Evolutionary conservation across 1,140 invertebrate genomes (phyloP).

Genomic region (Drosophila elegans): DNA sequence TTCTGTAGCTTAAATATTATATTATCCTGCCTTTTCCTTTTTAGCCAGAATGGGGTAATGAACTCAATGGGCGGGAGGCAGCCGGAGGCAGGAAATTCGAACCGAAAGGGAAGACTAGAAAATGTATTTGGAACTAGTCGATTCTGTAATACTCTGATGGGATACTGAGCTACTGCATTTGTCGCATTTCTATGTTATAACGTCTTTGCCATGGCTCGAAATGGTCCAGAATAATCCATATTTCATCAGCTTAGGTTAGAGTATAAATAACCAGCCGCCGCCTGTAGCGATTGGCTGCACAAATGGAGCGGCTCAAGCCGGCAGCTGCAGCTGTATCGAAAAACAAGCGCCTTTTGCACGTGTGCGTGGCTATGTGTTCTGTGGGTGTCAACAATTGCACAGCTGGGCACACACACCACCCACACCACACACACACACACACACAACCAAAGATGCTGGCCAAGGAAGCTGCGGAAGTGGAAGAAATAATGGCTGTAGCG

Average conservation of each 20-base stretch:
- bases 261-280: constrained; percentile 28
- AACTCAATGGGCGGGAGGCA: constrained; percentile 52
- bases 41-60: constrained; percentile 66
- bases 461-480: constrained; percentile 37
- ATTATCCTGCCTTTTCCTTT: background rate
- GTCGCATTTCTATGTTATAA: background rate
- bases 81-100: constrained; percentile 25
- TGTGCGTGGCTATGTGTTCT: constrained; percentile 33
- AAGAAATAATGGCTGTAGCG: constrained; percentile 63
- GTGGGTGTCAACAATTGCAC: constrained; percentile 79
- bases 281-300: constrained; percentile 56
- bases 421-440: background rate
- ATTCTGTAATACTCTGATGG: background rate
- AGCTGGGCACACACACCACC: constrained; percentile 51
- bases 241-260: constrained; percentile 20
- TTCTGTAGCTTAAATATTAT: constrained; percentile 10
- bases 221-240: constrained; percentile 2
- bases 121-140: background rate
- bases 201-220: background rate
- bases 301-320: constrained; percentile 66
- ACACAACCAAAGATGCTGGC: constrained; percentile 51
- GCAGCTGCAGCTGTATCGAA: constrained; percentile 50
- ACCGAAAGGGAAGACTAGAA: background rate
- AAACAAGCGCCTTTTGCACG: constrained; percentile 9
- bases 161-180: background rate